phyloP scores from a whole-genome alignment of 1,140 invertebrate species.

The Brachionus calyciflorus region DNA sequence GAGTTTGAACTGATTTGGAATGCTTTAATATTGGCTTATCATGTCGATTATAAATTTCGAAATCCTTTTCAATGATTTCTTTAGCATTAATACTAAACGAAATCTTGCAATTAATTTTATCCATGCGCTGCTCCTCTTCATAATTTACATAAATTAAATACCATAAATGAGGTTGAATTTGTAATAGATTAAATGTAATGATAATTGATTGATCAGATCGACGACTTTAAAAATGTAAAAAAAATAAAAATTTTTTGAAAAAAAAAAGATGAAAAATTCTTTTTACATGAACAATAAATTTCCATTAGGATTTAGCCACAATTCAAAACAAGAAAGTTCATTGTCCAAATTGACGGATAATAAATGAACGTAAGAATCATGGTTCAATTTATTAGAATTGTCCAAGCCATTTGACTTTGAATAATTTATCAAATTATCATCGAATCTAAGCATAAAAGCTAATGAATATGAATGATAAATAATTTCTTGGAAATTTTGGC shows the following conservation, averaged over 20 bases:
- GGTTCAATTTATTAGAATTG: not conserved
- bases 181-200: constrained; percentile 19
- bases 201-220: constrained; percentile 7
- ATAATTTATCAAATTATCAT: constrained; percentile 12
- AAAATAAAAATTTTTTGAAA: not conserved
- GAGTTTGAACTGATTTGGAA: not conserved
- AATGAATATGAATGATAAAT: constrained; percentile 2
- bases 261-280: not conserved
- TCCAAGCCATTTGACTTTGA: constrained; percentile 7
- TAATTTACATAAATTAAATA: constrained; percentile 22
- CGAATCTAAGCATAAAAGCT: constrained; percentile 6
- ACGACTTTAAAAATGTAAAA: not conserved
- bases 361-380: constrained; percentile 19
- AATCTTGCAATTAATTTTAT: constrained; percentile 13
- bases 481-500: not conserved
- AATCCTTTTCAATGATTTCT: not conserved
- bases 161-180: constrained; percentile 24
- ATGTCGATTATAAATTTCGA: constrained; percentile 1
- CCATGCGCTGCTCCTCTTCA: not conserved
- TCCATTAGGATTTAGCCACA: constrained; percentile 10
- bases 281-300: constrained; percentile 9
- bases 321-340: constrained; percentile 18
- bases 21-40: constrained; percentile 22
- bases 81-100: not conserved
- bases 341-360: constrained; percentile 2